phyloP scores from a whole-genome alignment of 2,113 vertebrate species.

The Oophaga pumilio region DNA sequence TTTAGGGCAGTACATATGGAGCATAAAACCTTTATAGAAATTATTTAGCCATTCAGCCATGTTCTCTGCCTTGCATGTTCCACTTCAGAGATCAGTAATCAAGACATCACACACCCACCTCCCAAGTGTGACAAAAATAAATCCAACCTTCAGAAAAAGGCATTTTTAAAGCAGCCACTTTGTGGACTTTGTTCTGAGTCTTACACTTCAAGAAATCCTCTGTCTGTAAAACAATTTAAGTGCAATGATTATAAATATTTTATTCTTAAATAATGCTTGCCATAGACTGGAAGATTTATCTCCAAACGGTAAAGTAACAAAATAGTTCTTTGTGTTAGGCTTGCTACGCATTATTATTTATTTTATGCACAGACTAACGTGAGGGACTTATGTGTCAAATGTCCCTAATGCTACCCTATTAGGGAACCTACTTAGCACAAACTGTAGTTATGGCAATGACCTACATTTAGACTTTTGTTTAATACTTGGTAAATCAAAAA shows the following conservation, averaged over 20 bases:
- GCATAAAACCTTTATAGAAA: background rate
- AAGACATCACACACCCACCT: slow-evolving; percentile 6
- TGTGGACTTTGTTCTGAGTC: slow-evolving; percentile 53
- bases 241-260: background rate
- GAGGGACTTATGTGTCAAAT: too few relatives aligned
- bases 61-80: slow-evolving; percentile 10
- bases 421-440: too few relatives aligned
- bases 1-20: background rate
- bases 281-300: background rate
- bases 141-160: slow-evolving; percentile 57
- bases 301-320: background rate
- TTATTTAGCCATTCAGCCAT: background rate
- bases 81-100: background rate
- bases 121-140: slow-evolving; percentile 38
- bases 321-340: background rate
- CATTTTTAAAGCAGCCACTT: slow-evolving; percentile 53
- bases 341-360: too few relatives aligned
- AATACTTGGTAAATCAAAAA: too few relatives aligned
- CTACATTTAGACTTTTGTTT: too few relatives aligned
- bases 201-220: slow-evolving; percentile 55
- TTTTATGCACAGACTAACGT: too few relatives aligned
- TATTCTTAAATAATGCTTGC: background rate
- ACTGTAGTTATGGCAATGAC: too few relatives aligned
- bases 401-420: too few relatives aligned
- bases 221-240: slow-evolving; percentile 35